Percentiles rank a stretch among this genome's conserved stretches.
Evolutionary conservation across 2,888 invertebrate species (phyloP).

Genomic region (Holacanthella duospinosa): DNA sequence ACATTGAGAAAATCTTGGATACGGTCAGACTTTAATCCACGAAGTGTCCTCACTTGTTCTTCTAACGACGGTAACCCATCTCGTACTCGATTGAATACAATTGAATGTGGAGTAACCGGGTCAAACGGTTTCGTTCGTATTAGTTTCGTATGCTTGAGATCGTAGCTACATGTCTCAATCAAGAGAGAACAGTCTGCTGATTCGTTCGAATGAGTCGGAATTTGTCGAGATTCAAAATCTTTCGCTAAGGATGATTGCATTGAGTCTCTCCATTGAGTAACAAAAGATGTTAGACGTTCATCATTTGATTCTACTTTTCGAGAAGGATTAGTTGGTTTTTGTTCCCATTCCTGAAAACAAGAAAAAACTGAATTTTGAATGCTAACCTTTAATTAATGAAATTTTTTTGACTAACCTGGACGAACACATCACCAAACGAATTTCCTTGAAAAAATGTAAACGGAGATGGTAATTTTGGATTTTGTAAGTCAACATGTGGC

Average conservation of each 20-base stretch:
- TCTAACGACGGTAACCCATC: neutral
- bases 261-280: slow-evolving; percentile 18
- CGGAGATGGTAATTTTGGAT: slow-evolving; percentile 18
- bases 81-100: neutral
- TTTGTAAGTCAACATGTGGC: neutral
- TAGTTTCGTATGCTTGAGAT: neutral
- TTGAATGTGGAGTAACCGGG: slow-evolving; percentile 1
- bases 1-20: neutral
- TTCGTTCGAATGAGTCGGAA: slow-evolving; percentile 1
- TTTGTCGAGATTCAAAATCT: neutral
- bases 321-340: slow-evolving; percentile 13
- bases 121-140: neutral
- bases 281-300: slow-evolving; percentile 8
- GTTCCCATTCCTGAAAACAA: slow-evolving; percentile 28
- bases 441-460: slow-evolving; percentile 21
- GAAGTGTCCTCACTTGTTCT: neutral
- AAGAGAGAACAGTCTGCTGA: slow-evolving; percentile 18
- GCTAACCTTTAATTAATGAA: neutral
- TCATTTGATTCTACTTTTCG: slow-evolving; percentile 10
- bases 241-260: slow-evolving; percentile 12
- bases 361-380: neutral
- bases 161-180: slow-evolving; percentile 14
- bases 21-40: neutral
- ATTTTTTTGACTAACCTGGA: slow-evolving; percentile 22
- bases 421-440: slow-evolving; percentile 33